Conservation (phyloP, 2,888 invertebrate genomes). For the Cerceris ruficornis region DNA sequence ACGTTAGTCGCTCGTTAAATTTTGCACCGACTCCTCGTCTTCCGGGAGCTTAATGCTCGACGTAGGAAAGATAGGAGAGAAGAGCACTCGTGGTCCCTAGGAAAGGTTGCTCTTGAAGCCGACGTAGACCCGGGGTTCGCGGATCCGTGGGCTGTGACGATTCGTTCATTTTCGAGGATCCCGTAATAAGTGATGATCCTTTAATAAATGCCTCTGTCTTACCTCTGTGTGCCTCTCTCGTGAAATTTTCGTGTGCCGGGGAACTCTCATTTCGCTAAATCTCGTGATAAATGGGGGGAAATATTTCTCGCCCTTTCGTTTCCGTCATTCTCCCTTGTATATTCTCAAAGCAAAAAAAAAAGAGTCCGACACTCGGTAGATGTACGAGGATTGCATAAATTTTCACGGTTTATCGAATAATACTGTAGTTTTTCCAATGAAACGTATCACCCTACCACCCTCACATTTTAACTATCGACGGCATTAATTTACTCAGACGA, state of each 20-base stretch:
- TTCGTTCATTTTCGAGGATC: conserved; percentile 43
- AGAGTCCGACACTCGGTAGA: not conserved
- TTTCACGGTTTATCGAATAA: no score
- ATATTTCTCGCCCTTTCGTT: conserved; percentile 6
- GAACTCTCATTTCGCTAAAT: conserved; percentile 25
- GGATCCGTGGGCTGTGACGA: not conserved
- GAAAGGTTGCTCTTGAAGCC: conserved; percentile 37
- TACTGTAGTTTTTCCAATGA: no score
- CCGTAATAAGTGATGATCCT: conserved; percentile 53
- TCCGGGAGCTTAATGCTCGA: conserved; percentile 58
- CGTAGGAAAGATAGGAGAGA: conserved; percentile 51
- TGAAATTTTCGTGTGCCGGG: conserved; percentile 24
- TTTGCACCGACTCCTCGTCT: conserved; percentile 46
- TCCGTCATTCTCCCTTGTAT: not conserved
- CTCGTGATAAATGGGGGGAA: conserved; percentile 27
- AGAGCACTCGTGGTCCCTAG: conserved; percentile 37
- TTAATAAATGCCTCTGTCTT: conserved; percentile 47
- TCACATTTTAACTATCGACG: no score
- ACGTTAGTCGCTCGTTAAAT: conserved; percentile 62
- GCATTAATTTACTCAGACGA: no score
- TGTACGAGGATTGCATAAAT: not conserved
- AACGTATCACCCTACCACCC: no score
- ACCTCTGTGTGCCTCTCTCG: not conserved
- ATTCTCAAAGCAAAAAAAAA: no score
- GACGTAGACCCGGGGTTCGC: not conserved